Evolutionary conservation across 2,888 invertebrate species (phyloP).

Genomic region (Orgyia antiqua): DNA sequence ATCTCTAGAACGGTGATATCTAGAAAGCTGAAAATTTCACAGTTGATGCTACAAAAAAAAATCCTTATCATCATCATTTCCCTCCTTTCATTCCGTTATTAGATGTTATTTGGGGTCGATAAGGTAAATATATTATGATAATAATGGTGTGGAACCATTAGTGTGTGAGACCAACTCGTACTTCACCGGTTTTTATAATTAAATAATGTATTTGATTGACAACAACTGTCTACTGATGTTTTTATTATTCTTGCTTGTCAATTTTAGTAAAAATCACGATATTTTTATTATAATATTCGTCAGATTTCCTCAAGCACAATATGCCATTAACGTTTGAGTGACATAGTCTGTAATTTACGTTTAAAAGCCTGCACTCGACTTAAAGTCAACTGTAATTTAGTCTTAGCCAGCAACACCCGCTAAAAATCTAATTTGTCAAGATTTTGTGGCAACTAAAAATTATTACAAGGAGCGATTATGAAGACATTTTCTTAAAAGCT

Average conservation of each 20-base stretch:
- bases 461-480: slow-evolving; percentile 25
- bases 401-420: slow-evolving; percentile 68
- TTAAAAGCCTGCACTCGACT: slow-evolving; percentile 77
- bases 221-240: no score
- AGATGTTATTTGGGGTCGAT: no score
- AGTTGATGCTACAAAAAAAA: no score
- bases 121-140: no score
- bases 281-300: slow-evolving; percentile 65
- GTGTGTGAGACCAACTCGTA: no score
- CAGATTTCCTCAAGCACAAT: slow-evolving; percentile 70
- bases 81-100: no score
- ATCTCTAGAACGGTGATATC: no score
- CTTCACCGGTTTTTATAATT: no score
- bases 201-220: no score
- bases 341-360: slow-evolving; percentile 69
- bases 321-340: slow-evolving; percentile 70
- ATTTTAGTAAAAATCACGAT: slow-evolving; percentile 37
- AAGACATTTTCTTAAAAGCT: slow-evolving; percentile 22
- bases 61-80: no score
- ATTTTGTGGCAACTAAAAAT: slow-evolving; percentile 38
- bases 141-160: no score
- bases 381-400: slow-evolving; percentile 74
- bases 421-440: slow-evolving; percentile 77
- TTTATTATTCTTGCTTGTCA: slow-evolving; percentile 19
- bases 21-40: no score